Percentiles rank a stretch among this genome's conserved stretches.
These are phyloP conservation scores for Chelonus formosanus DNA, from an alignment of 2,888 invertebrate genomes.

Conservation along the genomic window DNA sequence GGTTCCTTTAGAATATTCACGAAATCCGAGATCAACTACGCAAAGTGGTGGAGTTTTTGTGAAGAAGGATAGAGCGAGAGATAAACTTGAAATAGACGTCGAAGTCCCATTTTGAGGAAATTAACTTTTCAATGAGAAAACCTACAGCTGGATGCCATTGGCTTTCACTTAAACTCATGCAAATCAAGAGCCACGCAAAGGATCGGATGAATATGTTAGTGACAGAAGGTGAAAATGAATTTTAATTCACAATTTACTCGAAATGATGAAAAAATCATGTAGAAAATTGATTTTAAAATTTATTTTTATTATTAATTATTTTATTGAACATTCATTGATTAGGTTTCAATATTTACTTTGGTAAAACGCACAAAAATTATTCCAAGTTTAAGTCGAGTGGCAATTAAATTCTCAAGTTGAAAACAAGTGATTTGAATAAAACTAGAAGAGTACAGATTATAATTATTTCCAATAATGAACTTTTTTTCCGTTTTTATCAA, in stretches of 20 bases:
- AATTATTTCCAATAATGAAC: no score
- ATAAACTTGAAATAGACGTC: constrained; percentile 1
- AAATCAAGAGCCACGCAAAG: neutral
- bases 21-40: constrained; percentile 30
- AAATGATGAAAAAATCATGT: no score
- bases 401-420: no score
- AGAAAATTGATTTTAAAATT: no score
- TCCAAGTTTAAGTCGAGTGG: no score
- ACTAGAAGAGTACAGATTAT: no score
- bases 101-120: constrained; percentile 28
- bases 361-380: no score
- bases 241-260: neutral
- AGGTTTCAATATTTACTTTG: no score
- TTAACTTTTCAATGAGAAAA: constrained; percentile 39
- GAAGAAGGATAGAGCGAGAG: constrained; percentile 21
- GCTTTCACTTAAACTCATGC: constrained; percentile 9
- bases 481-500: neutral
- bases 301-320: neutral
- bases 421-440: no score
- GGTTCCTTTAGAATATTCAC: constrained; percentile 37
- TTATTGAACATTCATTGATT: neutral
- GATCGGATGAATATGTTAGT: constrained; percentile 14
- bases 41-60: constrained; percentile 21
- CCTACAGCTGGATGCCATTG: constrained; percentile 26
- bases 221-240: constrained; percentile 3